These are phyloP conservation scores for Limnephilus auricula DNA, from an alignment of 2,888 invertebrate genomes.

Conservation along the genomic window DNA sequence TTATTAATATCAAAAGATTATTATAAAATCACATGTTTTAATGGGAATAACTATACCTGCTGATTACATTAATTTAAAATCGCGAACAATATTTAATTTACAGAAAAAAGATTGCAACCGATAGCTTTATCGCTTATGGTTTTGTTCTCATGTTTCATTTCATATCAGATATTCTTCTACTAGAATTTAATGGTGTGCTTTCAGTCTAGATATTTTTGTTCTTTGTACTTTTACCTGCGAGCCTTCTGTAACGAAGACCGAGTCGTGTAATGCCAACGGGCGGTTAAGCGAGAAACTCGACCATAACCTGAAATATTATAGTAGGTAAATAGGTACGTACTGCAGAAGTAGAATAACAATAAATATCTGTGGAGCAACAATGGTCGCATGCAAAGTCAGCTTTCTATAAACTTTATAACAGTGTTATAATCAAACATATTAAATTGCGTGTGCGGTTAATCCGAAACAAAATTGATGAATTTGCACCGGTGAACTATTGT, in stretches of 20 bases:
- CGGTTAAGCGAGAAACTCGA: slow-evolving; percentile 50
- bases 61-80: neutral
- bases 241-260: too few relatives aligned
- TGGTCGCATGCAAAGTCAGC: slow-evolving; percentile 4
- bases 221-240: neutral
- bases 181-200: neutral
- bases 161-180: neutral
- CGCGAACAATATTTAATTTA: neutral
- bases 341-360: neutral
- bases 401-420: neutral
- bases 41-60: too few relatives aligned
- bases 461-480: neutral
- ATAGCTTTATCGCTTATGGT: neutral
- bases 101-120: neutral
- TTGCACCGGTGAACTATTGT: neutral
- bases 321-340: neutral
- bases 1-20: neutral
- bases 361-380: neutral
- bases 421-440: neutral
- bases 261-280: slow-evolving; percentile 33
- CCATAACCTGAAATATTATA: slow-evolving; percentile 17
- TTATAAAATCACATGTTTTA: neutral
- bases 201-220: neutral
- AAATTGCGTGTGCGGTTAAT: neutral
- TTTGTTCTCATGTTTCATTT: neutral